These are phyloP conservation scores for Alentia gelatinosa DNA, from an alignment of 2,888 invertebrate species.

Conservation along the genomic window DNA sequence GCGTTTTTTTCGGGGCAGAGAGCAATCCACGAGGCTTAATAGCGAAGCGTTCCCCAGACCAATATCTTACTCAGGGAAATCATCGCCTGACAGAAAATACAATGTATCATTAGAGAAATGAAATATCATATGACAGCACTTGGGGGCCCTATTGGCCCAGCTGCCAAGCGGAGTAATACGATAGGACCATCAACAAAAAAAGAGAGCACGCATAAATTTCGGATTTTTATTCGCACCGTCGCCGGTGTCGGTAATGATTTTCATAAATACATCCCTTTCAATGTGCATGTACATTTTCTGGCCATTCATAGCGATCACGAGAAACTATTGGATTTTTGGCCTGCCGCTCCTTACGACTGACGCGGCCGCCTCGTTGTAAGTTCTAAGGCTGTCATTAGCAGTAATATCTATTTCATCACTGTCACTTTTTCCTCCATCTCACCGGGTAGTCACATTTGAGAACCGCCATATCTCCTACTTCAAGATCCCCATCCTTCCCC, in stretches of 20 bases:
- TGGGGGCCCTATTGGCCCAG: slow-evolving; percentile 23
- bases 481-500: background rate
- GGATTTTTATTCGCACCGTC: slow-evolving; percentile 22
- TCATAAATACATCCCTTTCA: slow-evolving; percentile 43
- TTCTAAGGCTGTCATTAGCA: background rate
- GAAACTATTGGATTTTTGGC: slow-evolving; percentile 36
- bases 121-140: slow-evolving; percentile 52
- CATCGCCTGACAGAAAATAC: slow-evolving; percentile 37
- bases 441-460: slow-evolving; percentile 18
- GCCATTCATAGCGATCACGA: background rate
- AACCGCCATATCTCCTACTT: background rate
- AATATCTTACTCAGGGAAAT: slow-evolving; percentile 37
- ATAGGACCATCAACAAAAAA: slow-evolving; percentile 25
- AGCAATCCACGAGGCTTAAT: slow-evolving; percentile 26
- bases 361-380: background rate
- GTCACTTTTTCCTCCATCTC: slow-evolving; percentile 12
- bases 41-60: background rate
- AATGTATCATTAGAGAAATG: slow-evolving; percentile 52
- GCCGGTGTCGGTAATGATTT: slow-evolving; percentile 8
- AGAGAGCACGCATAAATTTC: background rate
- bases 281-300: slow-evolving; percentile 37
- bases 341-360: background rate
- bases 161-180: slow-evolving; percentile 8
- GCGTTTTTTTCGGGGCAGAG: background rate
- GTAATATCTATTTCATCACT: slow-evolving; percentile 47